Evolutionary conservation across 2,113 vertebrate genomes (phyloP).

Genomic region (Trichechus manatus): DNA sequence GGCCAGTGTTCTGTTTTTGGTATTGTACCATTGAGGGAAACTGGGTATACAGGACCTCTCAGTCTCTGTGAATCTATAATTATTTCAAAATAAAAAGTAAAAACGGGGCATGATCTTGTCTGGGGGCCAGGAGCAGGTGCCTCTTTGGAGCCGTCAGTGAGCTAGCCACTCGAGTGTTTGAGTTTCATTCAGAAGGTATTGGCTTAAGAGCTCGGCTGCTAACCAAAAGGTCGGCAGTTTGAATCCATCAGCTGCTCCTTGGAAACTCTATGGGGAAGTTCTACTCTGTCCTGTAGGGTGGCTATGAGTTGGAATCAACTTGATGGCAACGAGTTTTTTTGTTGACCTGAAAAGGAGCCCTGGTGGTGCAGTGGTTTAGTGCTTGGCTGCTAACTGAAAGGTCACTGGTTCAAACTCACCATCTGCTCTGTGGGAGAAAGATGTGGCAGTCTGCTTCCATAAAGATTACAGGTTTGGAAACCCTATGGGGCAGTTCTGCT

Average conservation of each 20-base stretch:
- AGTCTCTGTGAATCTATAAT: background rate
- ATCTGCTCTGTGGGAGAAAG: background rate
- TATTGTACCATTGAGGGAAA: background rate
- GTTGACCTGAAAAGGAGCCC: background rate
- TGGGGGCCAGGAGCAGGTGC: background rate
- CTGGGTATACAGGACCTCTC: background rate
- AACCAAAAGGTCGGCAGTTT: too few relatives aligned
- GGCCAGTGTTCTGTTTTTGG: background rate
- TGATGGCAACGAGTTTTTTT: too few relatives aligned
- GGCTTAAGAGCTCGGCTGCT: background rate
- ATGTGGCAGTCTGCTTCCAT: background rate
- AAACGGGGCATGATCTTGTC: background rate
- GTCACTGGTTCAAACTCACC: background rate
- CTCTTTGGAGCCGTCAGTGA: background rate
- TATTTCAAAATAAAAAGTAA: background rate
- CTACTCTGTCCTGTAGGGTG: too few relatives aligned
- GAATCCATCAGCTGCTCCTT: too few relatives aligned
- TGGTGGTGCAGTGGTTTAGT: background rate
- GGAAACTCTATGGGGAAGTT: too few relatives aligned
- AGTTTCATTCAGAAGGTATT: background rate
- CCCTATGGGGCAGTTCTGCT: background rate
- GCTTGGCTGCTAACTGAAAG: background rate
- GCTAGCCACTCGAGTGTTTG: background rate
- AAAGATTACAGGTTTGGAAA: background rate
- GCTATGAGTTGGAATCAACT: too few relatives aligned